Base-by-base conservation (phyloP, 1,140 invertebrate genomes). In the Sycophaga agraensis region DNA sequence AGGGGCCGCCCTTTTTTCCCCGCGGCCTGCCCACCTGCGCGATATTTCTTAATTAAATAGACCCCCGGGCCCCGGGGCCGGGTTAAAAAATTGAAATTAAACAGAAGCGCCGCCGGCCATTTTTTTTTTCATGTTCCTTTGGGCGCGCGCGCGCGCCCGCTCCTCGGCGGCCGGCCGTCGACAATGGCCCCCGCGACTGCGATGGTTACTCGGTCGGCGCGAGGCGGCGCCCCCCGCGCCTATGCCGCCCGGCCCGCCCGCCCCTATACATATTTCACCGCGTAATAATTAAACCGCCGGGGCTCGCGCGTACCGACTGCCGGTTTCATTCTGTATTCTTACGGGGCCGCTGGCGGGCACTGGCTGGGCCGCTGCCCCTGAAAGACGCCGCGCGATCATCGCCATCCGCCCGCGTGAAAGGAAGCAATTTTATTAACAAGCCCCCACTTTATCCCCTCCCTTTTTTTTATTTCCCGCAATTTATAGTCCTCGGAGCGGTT, bases 31-130 rank as follows among this genome's bases (percentile, higher is more conserved):
- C 35, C 24, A 55, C 42, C 66, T 70, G 65, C 54, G 68, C 68
- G 69, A 76, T 76, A 76, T 78, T 76, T 77, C 76, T 78, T 75
- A 77, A 78, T 78, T 78, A 77, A 78, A 77, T 75, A 70, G 70
- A 74, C 68, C 68, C 67, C 65, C 68, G 65, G n/a, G n/a, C n/a
- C n/a, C n/a, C n/a, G n/a, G n/a, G n/a, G n/a, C n/a, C n/a, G n/a
- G 72, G 70, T 74, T 73, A 77, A 76, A 77, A 76, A 73, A n/a
- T n/a, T 75, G 68, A 73, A 78, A 78, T 76, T 74, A 76, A 78
- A 75, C 74, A 73, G 71, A 74, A 68, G 67, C 66, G 46, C 55
- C n/a, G 53, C 54, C 11, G n/a, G 53, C 54, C 66, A 69, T n/a
- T 70, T 64, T 69, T 67, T 46, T 55, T 66, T 70, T 56, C 46